Percentiles rank a stretch among this genome's conserved stretches.
These are phyloP conservation scores for Sinhomidia bicolor DNA, from an alignment of 2,888 invertebrate species.

Conservation along the genomic window DNA sequence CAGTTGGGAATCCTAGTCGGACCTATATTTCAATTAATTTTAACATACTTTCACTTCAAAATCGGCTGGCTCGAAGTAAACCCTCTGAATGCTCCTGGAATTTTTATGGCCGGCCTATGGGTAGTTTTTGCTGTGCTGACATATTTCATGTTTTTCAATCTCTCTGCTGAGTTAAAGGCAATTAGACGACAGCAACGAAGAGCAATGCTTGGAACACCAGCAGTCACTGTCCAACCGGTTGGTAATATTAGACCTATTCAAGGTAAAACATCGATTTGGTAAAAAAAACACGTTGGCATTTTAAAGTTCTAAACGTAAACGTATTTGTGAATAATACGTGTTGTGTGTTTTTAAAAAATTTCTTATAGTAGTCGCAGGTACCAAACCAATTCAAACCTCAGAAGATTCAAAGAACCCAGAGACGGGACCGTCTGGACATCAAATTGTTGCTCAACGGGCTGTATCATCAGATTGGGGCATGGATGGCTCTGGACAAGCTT, in stretches of 20 bases:
- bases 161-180: constrained; percentile 71
- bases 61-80: constrained; percentile 81
- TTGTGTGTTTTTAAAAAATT: too few relatives aligned
- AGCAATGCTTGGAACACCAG: constrained; percentile 7
- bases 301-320: too few relatives aligned
- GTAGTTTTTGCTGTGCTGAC: constrained; percentile 76
- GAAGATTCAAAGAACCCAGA: constrained; percentile 50
- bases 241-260: constrained; percentile 26
- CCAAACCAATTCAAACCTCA: neutral
- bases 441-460: constrained; percentile 59
- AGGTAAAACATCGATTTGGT: too few relatives aligned
- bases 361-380: too few relatives aligned
- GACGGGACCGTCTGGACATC: constrained; percentile 56
- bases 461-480: constrained; percentile 34
- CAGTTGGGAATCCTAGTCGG: constrained; percentile 82
- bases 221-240: constrained; percentile 22
- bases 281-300: too few relatives aligned
- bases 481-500: constrained; percentile 42
- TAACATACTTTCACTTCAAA: constrained; percentile 74
- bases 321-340: too few relatives aligned
- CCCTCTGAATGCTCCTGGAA: constrained; percentile 82
- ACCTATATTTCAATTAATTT: constrained; percentile 82
- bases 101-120: constrained; percentile 82
- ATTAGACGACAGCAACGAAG: constrained; percentile 64
- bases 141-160: constrained; percentile 76